Evolutionary conservation across 2,113 vertebrate genomes (phyloP), one percentile per base, ranked within the genome.

Genomic region (Saccopteryx leptura): DNA sequence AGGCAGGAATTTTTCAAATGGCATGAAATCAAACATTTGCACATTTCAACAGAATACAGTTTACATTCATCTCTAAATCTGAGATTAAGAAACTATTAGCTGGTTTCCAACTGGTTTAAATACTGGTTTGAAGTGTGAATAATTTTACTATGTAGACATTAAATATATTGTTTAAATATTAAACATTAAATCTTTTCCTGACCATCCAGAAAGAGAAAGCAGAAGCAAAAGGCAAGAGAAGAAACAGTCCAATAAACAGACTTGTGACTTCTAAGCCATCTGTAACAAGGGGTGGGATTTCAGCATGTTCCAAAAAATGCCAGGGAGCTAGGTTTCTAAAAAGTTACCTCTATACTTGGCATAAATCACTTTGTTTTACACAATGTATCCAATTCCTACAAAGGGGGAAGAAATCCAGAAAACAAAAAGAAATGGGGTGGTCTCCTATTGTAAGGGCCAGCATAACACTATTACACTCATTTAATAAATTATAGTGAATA

Each of bases 101-200:
- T 31, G 28, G 89, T 96, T 98, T 98, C 95, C 90, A 97, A 94
- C 97, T 90, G 84, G 93, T 91, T 97, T 97, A 93, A 98, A 97
- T 66, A 97, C 72, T 95, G 97, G 83, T 96, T 98, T 92, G 92
- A 95, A 96, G 86, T 94, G 7, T 90, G 88, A 98, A 94, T 96
- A 97, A 92, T 97, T 97, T 98, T 96, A 97, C 90, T 94, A 96
- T 97, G 76, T 96, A 98, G 96, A 96, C 93, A 96, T 98, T 97
- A 98, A 97, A 97, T 79, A 89, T 81, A 96, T 96, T 96, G 97
- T 90, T 94, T 96, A 97, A 97, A 98, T 96, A 98, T 97, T 97
- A 97, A 98, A 97, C 95, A 98, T 95, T 96, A 97, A 95, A 95
- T 96, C 84, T 96, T 96, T 98, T 92, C 86, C 88, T 96, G 97